Conservation (phyloP, 37 sponge, comb jelly and placozoan species). For the Aphrocallistes beatrix region DNA sequence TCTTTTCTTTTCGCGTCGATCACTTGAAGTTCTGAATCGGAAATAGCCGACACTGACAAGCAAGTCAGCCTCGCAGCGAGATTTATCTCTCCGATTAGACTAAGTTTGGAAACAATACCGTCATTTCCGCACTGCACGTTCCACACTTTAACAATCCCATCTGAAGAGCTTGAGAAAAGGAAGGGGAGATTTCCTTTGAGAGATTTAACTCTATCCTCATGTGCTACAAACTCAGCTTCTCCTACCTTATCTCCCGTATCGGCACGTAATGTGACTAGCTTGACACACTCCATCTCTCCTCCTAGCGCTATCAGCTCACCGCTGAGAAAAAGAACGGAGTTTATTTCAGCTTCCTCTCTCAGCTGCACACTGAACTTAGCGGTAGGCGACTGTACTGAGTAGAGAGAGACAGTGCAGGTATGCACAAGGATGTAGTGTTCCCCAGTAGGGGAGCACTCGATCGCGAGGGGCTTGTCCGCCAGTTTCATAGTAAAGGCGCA, state of each 20-base stretch:
- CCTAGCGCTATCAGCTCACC: background rate
- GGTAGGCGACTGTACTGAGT: background rate
- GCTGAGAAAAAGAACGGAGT: background rate
- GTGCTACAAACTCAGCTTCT: background rate
- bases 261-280: background rate
- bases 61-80: background rate
- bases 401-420: background rate
- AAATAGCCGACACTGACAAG: background rate
- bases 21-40: no score
- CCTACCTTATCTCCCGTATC: background rate
- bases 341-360: background rate
- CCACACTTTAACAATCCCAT: background rate
- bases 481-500: background rate
- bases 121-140: background rate
- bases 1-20: no score
- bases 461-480: background rate
- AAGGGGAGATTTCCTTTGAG: background rate
- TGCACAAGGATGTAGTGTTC: background rate
- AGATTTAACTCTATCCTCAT: conserved; percentile 12
- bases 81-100: background rate
- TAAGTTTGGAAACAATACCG: background rate
- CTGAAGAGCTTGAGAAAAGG: background rate
- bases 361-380: background rate
- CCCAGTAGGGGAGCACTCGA: background rate
- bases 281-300: background rate